Conservation (phyloP, 2,888 invertebrate genomes). For the Tenthredo mesomela region DNA sequence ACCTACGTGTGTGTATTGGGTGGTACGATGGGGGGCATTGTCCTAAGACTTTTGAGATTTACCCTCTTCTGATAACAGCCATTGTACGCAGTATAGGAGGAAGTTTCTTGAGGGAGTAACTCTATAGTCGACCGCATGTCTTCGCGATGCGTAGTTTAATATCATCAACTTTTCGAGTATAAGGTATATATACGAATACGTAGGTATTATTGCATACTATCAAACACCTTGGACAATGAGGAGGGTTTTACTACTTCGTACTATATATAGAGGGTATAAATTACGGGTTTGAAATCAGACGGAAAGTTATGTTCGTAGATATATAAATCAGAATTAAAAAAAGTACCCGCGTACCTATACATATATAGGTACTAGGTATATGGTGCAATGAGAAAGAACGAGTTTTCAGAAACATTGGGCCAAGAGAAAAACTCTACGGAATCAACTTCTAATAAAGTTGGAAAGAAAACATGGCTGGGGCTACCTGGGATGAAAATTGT, state of each 20-base stretch:
- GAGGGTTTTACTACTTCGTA: neutral
- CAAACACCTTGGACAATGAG: neutral
- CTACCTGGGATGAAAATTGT: slow-evolving; percentile 27
- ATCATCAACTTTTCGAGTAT: slow-evolving; percentile 7
- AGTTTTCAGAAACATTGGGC: neutral
- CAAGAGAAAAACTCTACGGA: neutral
- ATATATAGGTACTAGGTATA: too few relatives aligned
- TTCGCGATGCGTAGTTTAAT: neutral
- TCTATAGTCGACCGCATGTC: neutral
- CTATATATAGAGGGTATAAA: neutral
- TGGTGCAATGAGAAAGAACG: neutral
- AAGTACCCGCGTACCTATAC: neutral
- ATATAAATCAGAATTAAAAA: neutral
- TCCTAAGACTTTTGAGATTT: slow-evolving; percentile 33
- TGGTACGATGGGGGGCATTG: slow-evolving; percentile 4
- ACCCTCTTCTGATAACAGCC: slow-evolving; percentile 36
- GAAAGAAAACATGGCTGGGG: slow-evolving; percentile 30
- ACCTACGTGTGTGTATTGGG: neutral
- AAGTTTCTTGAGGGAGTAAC: slow-evolving; percentile 16
- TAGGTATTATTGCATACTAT: neutral
- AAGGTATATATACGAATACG: too few relatives aligned
- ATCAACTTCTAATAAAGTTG: slow-evolving; percentile 25
- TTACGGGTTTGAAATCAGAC: neutral
- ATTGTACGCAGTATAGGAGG: slow-evolving; percentile 20
- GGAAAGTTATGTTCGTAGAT: neutral